Evolutionary conservation across 2,113 vertebrate genomes (phyloP).

Genomic region (Zosterops borbonicus): DNA sequence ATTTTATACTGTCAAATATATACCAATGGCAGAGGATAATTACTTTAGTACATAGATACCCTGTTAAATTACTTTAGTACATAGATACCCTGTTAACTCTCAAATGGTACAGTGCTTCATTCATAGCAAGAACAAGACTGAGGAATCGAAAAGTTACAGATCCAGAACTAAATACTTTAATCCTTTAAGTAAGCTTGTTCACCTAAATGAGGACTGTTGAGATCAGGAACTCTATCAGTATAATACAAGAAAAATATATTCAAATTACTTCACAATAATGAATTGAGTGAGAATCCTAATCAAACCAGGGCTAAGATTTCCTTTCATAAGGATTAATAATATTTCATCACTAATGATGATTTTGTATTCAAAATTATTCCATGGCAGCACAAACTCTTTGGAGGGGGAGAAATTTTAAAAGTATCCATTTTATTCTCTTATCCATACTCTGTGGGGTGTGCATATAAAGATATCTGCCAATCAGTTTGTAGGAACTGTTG

Average conservation of each 20-base stretch:
- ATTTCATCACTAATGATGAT: conserved; percentile 51
- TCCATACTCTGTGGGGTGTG: not conserved
- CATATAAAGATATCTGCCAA: not conserved
- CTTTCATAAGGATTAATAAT: conserved; percentile 55
- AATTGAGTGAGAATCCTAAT: conserved; percentile 24
- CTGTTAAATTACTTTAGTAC: not conserved
- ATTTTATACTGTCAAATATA: not conserved
- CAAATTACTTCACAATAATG: conserved; percentile 34
- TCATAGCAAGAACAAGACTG: not conserved
- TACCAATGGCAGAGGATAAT: not conserved
- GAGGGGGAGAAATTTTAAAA: not conserved
- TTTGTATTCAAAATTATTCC: conserved; percentile 55
- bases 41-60: not conserved
- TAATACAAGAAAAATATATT: conserved; percentile 47
- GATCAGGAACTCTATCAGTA: not conserved
- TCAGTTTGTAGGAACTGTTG: not conserved
- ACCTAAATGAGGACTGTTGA: not conserved
- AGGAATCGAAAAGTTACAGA: not conserved
- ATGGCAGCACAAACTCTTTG: conserved; percentile 45
- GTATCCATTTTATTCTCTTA: conserved; percentile 56
- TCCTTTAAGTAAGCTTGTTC: not conserved
- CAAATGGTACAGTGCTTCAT: not conserved
- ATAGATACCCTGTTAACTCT: not conserved
- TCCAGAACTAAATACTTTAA: not conserved
- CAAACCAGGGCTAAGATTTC: conserved; percentile 12